Base-by-base conservation (phyloP, 2,888 invertebrate species). In the Eustalomyia histrio region DNA sequence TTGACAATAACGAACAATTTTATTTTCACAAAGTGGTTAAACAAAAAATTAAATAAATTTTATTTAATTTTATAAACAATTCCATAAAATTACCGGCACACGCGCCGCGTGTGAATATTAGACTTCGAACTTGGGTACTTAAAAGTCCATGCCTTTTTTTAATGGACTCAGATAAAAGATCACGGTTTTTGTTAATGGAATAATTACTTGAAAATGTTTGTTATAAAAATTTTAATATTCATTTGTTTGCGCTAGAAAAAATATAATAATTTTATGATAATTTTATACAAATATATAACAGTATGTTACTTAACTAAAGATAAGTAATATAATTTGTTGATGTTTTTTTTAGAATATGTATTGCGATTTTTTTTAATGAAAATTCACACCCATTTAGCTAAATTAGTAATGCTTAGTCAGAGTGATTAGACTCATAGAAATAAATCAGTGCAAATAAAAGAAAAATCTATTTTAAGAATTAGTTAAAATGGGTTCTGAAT, bases 81-180 rank as follows among this genome's bases (percentile, higher is more conserved):
- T 29, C 7, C 7, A 29, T 6, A 29, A 29, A 29, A 29, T 29
- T 29, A 29, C 29, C 14, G 2, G 10, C 12, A 39, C 64, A 64
- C 29, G 64, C 50, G 50, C 7, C 33, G 29, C 12, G 0, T 47
- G 39, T 21, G 43, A 47, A 47, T 61, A 61, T 24, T 24, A 43
- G 17, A 35, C 29, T 29, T 29, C 12, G 14, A 18, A 39, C 39
- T 16, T 39, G 14, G 5, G 1, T 39, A 12, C 14, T 39, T 39
- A 39, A 39, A 12, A 39, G 14, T 12, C 12, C 39, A 39, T 39
- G 39, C 10, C 10, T 35, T 39, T 39, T 33, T 33, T 10, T 58
- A 43, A 60, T 61, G 9, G 47, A 63, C 43, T 39, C 18, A 52
- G 52, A 65, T 33, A 65, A 39, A 39, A 61, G 1, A 47, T 63